Conservation (phyloP, 2,113 vertebrate genomes). For the Callaeas wilsoni region DNA sequence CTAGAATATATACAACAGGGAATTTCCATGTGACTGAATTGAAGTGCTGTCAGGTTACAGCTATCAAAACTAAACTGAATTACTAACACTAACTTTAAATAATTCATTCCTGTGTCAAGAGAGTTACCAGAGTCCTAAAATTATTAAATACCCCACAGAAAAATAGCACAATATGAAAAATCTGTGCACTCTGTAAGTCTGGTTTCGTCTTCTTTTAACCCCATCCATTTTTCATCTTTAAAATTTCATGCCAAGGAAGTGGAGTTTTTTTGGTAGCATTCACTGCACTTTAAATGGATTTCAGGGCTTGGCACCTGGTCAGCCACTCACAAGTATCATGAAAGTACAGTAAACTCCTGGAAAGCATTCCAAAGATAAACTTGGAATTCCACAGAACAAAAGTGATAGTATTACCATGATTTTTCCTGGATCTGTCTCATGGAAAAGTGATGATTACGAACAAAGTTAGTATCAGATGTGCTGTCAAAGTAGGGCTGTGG, state of each 20-base stretch:
- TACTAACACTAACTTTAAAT: slow-evolving; percentile 46
- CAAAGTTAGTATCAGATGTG: slow-evolving; percentile 1
- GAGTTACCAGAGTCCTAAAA: neutral
- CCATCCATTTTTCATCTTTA: neutral
- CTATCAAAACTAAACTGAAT: slow-evolving; percentile 38
- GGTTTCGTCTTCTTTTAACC: neutral
- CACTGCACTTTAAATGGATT: neutral
- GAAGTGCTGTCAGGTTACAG: slow-evolving; percentile 44
- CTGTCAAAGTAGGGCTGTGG: neutral
- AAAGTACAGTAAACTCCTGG: neutral
- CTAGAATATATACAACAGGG: slow-evolving; percentile 45
- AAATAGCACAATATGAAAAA: neutral
- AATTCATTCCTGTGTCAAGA: slow-evolving; percentile 34
- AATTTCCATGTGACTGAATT: slow-evolving; percentile 38
- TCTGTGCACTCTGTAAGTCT: neutral
- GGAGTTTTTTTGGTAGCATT: neutral
- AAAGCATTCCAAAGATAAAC: slow-evolving; percentile 20
- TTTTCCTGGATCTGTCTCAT: slow-evolving; percentile 24
- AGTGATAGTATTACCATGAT: slow-evolving; percentile 19
- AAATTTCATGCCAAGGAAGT: neutral
- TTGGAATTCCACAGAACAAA: slow-evolving; percentile 2
- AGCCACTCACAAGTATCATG: neutral
- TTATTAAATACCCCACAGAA: neutral
- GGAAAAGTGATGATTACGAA: slow-evolving; percentile 25
- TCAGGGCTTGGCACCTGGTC: neutral